A percentile compares a stretch with the other conserved stretches of the same genome.
Evolutionary conservation across 2,113 vertebrate species (phyloP).

Genomic region (Brachypodius melanocephalos): DNA sequence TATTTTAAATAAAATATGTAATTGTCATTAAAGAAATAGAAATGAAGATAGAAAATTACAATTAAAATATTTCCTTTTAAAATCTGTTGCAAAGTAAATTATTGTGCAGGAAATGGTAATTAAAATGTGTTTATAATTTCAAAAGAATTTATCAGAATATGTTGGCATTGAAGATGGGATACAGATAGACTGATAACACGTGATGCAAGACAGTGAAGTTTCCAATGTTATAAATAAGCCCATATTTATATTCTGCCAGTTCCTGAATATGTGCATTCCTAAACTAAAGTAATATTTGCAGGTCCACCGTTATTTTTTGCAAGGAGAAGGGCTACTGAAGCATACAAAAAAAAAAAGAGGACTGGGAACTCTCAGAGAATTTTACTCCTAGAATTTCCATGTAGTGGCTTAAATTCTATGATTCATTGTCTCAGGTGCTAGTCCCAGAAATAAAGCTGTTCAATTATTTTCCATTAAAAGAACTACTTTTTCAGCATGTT

Average conservation of each 20-base stretch:
- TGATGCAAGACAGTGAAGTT: neutral
- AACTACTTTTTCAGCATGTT: neutral
- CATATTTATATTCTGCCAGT: no score
- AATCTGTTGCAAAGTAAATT: neutral
- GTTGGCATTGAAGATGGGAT: neutral
- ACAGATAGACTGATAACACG: neutral
- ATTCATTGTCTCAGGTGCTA: neutral
- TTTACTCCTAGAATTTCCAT: neutral
- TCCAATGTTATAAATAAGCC: neutral
- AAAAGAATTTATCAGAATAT: neutral
- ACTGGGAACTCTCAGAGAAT: neutral
- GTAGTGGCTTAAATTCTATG: neutral
- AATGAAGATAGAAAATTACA: neutral
- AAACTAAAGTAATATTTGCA: neutral
- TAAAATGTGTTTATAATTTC: neutral
- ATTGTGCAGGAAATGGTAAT: neutral
- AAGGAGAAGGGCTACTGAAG: neutral
- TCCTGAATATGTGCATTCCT: no score
- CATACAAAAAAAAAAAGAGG: neutral
- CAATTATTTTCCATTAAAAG: neutral
- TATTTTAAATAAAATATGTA: slow-evolving; percentile 12
- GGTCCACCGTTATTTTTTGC: neutral
- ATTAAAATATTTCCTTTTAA: neutral
- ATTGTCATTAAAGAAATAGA: neutral
- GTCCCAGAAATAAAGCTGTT: neutral